Conservation (phyloP, 37 sponge, comb jelly and placozoan species). For the Lycopodina hypogea region DNA sequence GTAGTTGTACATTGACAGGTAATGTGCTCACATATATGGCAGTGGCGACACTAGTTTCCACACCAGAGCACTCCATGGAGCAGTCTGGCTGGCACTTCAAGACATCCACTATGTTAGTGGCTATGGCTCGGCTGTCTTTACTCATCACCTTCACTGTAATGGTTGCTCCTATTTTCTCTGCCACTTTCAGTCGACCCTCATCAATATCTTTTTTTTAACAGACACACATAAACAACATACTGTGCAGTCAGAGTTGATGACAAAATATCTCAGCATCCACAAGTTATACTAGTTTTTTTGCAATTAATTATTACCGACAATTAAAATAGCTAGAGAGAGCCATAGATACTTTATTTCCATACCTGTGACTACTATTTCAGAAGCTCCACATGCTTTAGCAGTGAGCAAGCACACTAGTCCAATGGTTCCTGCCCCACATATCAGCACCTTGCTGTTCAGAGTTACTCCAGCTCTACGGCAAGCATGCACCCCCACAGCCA, state of each 20-base stretch:
- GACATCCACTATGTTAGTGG: slow-evolving; percentile 31
- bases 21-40: slow-evolving; percentile 68
- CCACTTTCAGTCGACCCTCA: slow-evolving; percentile 50
- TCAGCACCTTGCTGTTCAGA: too few species aligned
- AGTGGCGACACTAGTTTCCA: slow-evolving; percentile 62
- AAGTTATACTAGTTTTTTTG: too few species aligned
- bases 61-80: slow-evolving; percentile 82
- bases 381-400: slow-evolving; percentile 88
- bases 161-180: slow-evolving; percentile 57
- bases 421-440: too few species aligned
- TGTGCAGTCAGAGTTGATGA: too few species aligned
- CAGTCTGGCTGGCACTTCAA: slow-evolving; percentile 51
- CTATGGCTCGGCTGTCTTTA: slow-evolving; percentile 41
- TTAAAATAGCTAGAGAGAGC: too few species aligned
- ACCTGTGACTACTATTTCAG: slow-evolving; percentile 75
- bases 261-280: too few species aligned
- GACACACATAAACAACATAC: background rate
- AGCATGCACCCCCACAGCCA: too few species aligned
- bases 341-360: too few species aligned
- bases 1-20: too few species aligned
- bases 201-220: slow-evolving; percentile 47
- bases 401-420: too few species aligned
- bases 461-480: too few species aligned
- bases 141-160: slow-evolving; percentile 51
- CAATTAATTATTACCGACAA: too few species aligned